A percentile compares a stretch with the other conserved stretches of the same genome.
These are phyloP conservation scores for Bugulina stolonifera DNA, from an alignment of 2,888 invertebrate species.

Conservation along the genomic window DNA sequence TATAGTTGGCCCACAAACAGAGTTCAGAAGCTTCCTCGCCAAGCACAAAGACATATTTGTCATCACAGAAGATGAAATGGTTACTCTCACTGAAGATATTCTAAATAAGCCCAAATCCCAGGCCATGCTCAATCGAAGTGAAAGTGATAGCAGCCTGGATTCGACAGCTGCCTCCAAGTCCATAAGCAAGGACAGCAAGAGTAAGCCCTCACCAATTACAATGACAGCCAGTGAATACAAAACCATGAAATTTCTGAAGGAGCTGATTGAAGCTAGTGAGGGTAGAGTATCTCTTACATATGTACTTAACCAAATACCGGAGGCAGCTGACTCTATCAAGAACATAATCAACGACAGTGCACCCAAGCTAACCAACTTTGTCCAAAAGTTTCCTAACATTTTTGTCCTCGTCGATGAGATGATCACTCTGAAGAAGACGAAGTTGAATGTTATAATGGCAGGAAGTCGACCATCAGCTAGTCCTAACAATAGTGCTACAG, in stretches of 20 bases:
- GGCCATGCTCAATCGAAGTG: constrained; percentile 22
- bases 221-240: constrained; percentile 54
- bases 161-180: constrained; percentile 3
- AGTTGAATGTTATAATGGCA: constrained; percentile 51
- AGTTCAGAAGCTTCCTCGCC: constrained; percentile 50
- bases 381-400: constrained; percentile 45
- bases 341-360: constrained; percentile 5
- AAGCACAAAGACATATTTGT: constrained; percentile 53
- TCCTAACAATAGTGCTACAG: neutral
- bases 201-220: constrained; percentile 42
- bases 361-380: constrained; percentile 44
- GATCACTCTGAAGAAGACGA: constrained; percentile 47
- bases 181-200: constrained; percentile 23
- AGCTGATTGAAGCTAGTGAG: constrained; percentile 48
- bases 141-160: constrained; percentile 26
- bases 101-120: constrained; percentile 27
- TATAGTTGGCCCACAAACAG: constrained; percentile 52
- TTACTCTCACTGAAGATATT: constrained; percentile 35
- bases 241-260: constrained; percentile 52
- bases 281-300: constrained; percentile 19
- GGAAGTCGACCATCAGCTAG: constrained; percentile 40
- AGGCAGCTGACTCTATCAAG: constrained; percentile 24
- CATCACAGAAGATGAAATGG: constrained; percentile 47
- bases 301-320: constrained; percentile 27
- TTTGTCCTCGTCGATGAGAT: constrained; percentile 46